phyloP scores from a whole-genome alignment of 2,888 invertebrate genomes.

The Agonopterix alstromeriana region DNA sequence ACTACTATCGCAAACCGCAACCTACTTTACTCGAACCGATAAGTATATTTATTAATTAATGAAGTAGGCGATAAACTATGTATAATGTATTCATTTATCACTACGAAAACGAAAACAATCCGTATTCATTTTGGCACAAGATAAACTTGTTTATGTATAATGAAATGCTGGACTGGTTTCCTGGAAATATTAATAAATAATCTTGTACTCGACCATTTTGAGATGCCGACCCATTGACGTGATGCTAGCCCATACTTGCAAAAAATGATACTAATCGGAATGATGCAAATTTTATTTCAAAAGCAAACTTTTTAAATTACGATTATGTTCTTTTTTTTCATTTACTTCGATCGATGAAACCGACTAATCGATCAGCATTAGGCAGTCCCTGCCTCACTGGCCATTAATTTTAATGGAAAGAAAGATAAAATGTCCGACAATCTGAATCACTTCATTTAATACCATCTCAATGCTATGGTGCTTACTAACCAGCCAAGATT shows the following conservation, averaged over 20 bases:
- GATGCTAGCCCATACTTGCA: no score
- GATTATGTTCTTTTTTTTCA: no score
- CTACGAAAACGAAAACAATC: constrained; percentile 53
- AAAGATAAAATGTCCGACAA: no score
- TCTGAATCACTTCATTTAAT: no score
- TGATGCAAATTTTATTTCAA: not conserved
- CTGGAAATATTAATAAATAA: constrained; percentile 20
- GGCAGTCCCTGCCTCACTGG: no score
- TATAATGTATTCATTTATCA: constrained; percentile 39
- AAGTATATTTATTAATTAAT: constrained; percentile 56
- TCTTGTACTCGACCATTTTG: not conserved
- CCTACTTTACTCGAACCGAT: constrained; percentile 35
- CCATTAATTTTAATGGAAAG: no score
- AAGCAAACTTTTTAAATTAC: not conserved
- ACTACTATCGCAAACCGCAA: constrained; percentile 24
- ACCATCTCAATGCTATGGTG: no score
- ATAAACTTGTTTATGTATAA: constrained; percentile 40
- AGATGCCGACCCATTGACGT: not conserved
- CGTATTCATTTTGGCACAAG: constrained; percentile 25
- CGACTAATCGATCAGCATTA: no score
- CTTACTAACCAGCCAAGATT: no score
- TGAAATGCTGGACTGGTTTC: constrained; percentile 32
- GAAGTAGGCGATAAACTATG: constrained; percentile 31
- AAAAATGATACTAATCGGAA: no score
- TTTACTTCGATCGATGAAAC: no score